Conservation (phyloP, 92 coral and sea anemone genomes). For the Epizoanthus scotinus region DNA sequence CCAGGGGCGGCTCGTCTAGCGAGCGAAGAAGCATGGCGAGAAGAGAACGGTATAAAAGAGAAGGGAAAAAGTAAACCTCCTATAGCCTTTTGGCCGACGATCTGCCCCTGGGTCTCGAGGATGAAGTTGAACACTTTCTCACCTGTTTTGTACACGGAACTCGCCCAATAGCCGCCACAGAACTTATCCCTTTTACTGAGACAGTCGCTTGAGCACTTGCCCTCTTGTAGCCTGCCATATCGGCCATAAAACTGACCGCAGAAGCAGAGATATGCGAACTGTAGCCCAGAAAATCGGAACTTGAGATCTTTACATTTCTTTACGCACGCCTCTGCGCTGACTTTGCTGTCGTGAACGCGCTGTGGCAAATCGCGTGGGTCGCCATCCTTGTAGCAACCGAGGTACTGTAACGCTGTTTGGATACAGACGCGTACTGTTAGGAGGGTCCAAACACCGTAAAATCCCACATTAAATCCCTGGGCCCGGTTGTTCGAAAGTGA, state of each 20-base stretch:
- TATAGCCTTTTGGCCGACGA: too few relatives aligned
- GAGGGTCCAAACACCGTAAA: neutral
- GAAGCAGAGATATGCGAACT: constrained; percentile 93
- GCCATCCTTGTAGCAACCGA: constrained; percentile 94
- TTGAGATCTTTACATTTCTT: constrained; percentile 80
- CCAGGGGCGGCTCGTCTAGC: too few relatives aligned
- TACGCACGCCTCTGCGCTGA: constrained; percentile 72
- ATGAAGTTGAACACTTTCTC: too few relatives aligned
- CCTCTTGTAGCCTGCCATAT: constrained; percentile 85
- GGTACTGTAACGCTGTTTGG: constrained; percentile 56
- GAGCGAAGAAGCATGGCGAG: too few relatives aligned
- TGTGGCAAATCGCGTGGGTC: constrained; percentile 97
- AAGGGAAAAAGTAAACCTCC: too few relatives aligned
- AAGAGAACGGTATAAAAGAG: too few relatives aligned
- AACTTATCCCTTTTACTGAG: constrained; percentile 56
- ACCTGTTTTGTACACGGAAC: constrained; percentile 90
- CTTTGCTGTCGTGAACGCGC: constrained; percentile 74
- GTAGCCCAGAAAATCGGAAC: constrained; percentile 85
- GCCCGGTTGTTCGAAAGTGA: too few relatives aligned
- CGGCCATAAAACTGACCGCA: constrained; percentile 88
- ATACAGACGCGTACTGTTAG: neutral
- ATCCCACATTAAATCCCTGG: too few relatives aligned
- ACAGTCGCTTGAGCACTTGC: constrained; percentile 82
- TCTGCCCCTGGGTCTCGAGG: too few relatives aligned
- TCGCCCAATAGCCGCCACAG: constrained; percentile 97